Evolutionary conservation across 2,113 vertebrate genomes (phyloP).

Genomic region (Chamaea fasciata): DNA sequence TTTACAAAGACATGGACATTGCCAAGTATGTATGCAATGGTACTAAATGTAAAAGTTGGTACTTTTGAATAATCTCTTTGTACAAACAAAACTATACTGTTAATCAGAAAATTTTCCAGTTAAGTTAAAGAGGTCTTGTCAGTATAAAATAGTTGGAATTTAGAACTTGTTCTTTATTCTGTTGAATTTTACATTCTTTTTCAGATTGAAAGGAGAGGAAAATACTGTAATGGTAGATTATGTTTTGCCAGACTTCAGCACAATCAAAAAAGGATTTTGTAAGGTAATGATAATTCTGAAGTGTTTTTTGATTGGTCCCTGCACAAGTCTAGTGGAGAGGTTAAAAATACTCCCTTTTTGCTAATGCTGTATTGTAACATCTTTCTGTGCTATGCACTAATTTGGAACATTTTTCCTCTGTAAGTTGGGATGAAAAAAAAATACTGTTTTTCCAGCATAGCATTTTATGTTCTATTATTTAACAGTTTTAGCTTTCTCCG

Average conservation of each 20-base stretch:
- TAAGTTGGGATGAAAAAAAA: neutral
- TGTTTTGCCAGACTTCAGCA: conserved; percentile 96
- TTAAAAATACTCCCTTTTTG: neutral
- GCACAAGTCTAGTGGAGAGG: neutral
- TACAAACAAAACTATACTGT: neutral
- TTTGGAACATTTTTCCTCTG: neutral
- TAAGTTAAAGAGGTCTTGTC: neutral
- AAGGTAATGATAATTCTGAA: conserved; percentile 79
- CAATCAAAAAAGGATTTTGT: conserved; percentile 98
- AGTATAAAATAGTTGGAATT: neutral
- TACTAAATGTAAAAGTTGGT: neutral
- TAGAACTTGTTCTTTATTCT: neutral
- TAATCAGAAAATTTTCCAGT: neutral
- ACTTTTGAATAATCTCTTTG: neutral
- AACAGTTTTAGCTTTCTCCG: neutral
- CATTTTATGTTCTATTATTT: neutral
- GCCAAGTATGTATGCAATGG: conserved; percentile 81
- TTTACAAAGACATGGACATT: conserved; percentile 93
- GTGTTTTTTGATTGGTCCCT: neutral
- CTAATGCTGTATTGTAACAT: neutral
- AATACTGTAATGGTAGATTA: conserved; percentile 94
- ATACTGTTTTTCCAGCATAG: neutral
- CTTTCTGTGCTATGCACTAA: neutral
- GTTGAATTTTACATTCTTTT: conserved; percentile 35
- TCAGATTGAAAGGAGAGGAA: conserved; percentile 90